These are phyloP conservation scores for Catostomus latipinnis DNA, from an alignment of 2,797 vertebrate genomes.

Conservation along the genomic window DNA sequence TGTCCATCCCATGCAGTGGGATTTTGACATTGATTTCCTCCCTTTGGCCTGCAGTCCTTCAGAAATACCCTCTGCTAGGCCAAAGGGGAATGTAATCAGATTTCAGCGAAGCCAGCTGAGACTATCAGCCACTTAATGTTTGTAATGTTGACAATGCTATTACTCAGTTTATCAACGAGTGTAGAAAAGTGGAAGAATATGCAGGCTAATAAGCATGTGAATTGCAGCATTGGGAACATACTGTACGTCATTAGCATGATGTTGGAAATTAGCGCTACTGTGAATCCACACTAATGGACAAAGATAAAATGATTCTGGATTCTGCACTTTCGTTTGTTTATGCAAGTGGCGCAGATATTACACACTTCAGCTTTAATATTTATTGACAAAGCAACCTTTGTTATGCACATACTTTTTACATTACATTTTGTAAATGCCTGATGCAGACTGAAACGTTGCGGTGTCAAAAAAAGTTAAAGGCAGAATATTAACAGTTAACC, in stretches of 20 bases:
- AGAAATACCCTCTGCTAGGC: conserved; percentile 42
- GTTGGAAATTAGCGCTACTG: neutral
- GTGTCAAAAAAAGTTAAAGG: no score
- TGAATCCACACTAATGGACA: neutral
- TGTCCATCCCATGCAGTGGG: conserved; percentile 1
- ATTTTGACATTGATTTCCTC: conserved; percentile 49
- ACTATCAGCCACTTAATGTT: conserved; percentile 69
- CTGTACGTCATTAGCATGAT: conserved; percentile 24
- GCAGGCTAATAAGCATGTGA: conserved; percentile 50
- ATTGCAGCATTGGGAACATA: conserved; percentile 50
- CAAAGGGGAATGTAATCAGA: conserved; percentile 43
- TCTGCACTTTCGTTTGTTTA: no score
- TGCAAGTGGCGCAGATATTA: no score
- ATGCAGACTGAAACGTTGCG: no score
- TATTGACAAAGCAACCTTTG: no score
- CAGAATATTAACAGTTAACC: no score
- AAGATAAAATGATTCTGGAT: neutral
- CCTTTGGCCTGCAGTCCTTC: conserved; percentile 36
- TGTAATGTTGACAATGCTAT: conserved; percentile 69
- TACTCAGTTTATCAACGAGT: conserved; percentile 59
- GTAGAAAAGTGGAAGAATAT: conserved; percentile 64
- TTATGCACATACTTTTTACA: no score
- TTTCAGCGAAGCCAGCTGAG: conserved; percentile 55
- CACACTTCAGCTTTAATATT: no score
- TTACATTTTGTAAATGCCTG: no score